These are phyloP conservation scores for Bombyx mori DNA, from an alignment of 1,140 invertebrate genomes.

Conservation along the genomic window DNA sequence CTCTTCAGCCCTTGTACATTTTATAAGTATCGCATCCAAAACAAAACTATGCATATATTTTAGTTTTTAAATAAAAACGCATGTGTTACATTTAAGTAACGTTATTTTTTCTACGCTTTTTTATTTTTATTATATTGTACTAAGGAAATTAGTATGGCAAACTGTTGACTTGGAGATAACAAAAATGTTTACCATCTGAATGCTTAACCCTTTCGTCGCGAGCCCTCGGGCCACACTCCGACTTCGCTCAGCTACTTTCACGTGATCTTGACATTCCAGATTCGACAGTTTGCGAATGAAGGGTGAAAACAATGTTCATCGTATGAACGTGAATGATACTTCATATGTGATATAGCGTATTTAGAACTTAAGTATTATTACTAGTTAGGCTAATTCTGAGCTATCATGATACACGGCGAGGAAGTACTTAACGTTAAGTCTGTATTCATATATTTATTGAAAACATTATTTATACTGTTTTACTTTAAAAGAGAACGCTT, in stretches of 20 bases:
- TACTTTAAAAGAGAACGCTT: slow-evolving; percentile 30
- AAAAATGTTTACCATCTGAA: slow-evolving; percentile 1
- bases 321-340: slow-evolving; percentile 50
- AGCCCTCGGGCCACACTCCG: too few species aligned
- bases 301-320: slow-evolving; percentile 45
- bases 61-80: slow-evolving; percentile 39
- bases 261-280: slow-evolving; percentile 27
- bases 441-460: slow-evolving; percentile 55
- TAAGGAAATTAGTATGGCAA: slow-evolving; percentile 16
- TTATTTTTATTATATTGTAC: slow-evolving; percentile 25
- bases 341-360: slow-evolving; percentile 65
- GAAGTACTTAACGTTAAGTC: slow-evolving; percentile 25
- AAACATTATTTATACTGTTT: slow-evolving; percentile 32
- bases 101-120: slow-evolving; percentile 14
- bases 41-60: slow-evolving; percentile 12
- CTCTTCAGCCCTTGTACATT: slow-evolving; percentile 42
- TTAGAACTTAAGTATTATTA: slow-evolving; percentile 27
- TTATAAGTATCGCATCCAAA: slow-evolving; percentile 30
- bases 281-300: slow-evolving; percentile 44
- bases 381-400: slow-evolving; percentile 24
- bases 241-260: background rate
- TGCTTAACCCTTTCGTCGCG: background rate
- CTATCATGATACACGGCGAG: slow-evolving; percentile 26
- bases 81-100: slow-evolving; percentile 22
- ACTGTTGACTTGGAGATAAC: slow-evolving; percentile 32